Percentiles rank a stretch among this genome's conserved stretches.
Conservation (phyloP, 2,888 invertebrate genomes). For the Lasioglossum figueresi region DNA sequence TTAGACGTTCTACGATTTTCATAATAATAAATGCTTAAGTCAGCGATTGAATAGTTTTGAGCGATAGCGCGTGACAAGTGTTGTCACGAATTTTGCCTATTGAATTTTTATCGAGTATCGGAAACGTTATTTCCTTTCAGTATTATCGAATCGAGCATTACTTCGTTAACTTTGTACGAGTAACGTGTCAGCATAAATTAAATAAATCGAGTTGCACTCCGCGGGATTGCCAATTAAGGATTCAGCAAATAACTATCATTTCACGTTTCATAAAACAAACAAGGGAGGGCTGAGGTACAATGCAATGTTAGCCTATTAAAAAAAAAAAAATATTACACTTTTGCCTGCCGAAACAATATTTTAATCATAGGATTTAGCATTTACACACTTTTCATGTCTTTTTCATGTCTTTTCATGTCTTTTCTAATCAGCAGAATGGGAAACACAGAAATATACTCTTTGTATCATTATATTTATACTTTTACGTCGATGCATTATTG, state of each 20-base stretch:
- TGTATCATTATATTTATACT: too few species aligned
- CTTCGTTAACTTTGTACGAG: background rate
- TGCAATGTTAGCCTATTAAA: background rate
- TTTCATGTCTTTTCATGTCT: background rate
- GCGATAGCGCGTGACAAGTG: background rate
- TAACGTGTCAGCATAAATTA: conserved; percentile 24
- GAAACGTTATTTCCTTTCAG: background rate
- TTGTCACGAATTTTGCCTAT: background rate
- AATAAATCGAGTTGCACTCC: conserved; percentile 23
- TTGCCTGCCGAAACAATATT: background rate
- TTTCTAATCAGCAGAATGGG: background rate
- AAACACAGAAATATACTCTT: too few species aligned
- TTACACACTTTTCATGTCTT: background rate
- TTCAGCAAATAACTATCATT: conserved; percentile 22
- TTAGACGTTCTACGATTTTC: too few species aligned
- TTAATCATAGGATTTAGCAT: background rate
- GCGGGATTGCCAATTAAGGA: conserved; percentile 21
- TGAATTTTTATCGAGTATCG: background rate
- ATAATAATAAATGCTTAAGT: too few species aligned
- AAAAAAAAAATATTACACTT: background rate
- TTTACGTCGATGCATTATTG: too few species aligned
- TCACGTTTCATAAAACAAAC: conserved; percentile 9
- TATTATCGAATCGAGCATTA: background rate
- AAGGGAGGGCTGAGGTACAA: background rate
- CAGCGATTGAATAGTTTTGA: background rate